These are phyloP conservation scores for Megathymus violae DNA, from an alignment of 1,140 invertebrate species.

Conservation along the genomic window DNA sequence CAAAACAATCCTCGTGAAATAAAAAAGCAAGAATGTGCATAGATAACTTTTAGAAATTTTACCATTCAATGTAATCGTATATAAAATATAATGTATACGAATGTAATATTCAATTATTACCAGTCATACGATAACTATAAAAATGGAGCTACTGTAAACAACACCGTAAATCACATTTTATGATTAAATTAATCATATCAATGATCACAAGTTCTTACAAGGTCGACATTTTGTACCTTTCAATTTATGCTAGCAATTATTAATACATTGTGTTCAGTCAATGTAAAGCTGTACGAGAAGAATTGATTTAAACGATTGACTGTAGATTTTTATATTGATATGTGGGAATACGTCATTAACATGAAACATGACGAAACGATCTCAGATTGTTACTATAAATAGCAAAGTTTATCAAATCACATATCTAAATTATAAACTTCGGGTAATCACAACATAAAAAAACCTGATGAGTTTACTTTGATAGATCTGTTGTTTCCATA, in stretches of 20 bases:
- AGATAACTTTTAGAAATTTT: slow-evolving; percentile 20
- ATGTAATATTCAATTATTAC: slow-evolving; percentile 42
- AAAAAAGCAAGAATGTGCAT: slow-evolving; percentile 15
- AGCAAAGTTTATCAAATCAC: slow-evolving; percentile 15
- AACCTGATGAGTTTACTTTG: slow-evolving; percentile 34
- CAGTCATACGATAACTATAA: slow-evolving; percentile 52
- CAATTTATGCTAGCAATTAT: slow-evolving; percentile 41
- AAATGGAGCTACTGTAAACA: slow-evolving; percentile 36
- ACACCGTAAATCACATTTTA: slow-evolving; percentile 35
- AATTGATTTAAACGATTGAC: slow-evolving; percentile 46
- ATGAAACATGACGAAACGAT: slow-evolving; percentile 33
- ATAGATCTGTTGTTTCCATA: slow-evolving; percentile 45
- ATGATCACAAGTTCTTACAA: slow-evolving; percentile 45
- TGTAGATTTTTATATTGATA: slow-evolving; percentile 48
- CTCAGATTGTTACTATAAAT: slow-evolving; percentile 6
- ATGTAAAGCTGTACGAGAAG: slow-evolving; percentile 49
- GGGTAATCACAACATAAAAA: slow-evolving; percentile 20
- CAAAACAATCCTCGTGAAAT: slow-evolving; percentile 19
- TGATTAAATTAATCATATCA: slow-evolving; percentile 39
- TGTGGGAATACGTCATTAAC: slow-evolving; percentile 44
- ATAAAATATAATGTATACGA: slow-evolving; percentile 35
- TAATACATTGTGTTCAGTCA: slow-evolving; percentile 50
- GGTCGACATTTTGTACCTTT: slow-evolving; percentile 47
- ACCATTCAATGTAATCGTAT: slow-evolving; percentile 3
- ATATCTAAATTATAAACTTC: slow-evolving; percentile 1